Evolutionary conservation across 35 echinoderm and acorn worm species (phyloP), one percentile per base, ranked within the genome.

Genomic region (Ophioderma brevispina): DNA sequence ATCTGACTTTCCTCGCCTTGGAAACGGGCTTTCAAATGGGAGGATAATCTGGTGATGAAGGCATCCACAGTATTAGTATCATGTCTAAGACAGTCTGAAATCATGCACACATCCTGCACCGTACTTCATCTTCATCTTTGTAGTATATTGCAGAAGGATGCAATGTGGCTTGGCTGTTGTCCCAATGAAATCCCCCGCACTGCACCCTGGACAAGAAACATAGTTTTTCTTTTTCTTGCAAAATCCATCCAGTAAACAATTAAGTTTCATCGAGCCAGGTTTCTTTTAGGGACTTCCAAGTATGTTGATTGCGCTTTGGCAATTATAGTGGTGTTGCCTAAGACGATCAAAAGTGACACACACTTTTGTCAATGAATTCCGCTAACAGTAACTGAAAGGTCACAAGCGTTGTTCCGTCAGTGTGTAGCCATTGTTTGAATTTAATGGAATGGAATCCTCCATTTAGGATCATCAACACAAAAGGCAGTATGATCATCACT

Each of bases 121-220:
- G 4, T 17, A 46, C 10, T 1, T 70, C 15, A 70, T 25, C 59
- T 70, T 25, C 59, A 70, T 70, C 28, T 70, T 70, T 76, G 25
- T 31, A 40, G 85, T 87, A 76, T n/a, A 77, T 38, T 0, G 80
- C 79, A 82, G 82, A 81, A 1, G 88, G 88, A 39, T 91, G 89
- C 14, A 91, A 37, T 1, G 89, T 84, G 38, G 80, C 80, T 77
- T 91, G 89, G 2, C 34, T 64, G 21, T 75, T 91, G 32, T 52
- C 64, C 89, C 89, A 91, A 43, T 91, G 89, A 77, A 82, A 83
- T 1, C 84, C 64, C 5, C 76, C 55, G 23, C 32, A 23, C n/a
- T 75, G 52, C 42, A 86, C 76, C 84, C 28, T 86, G n/a, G 84
- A 37, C 41, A 35, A 75, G 76, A 70, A 86, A 86, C 35, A 38